Percentiles rank a stretch among this genome's conserved stretches.
Conservation (phyloP, 1,140 invertebrate species). For the Zaprionus lachaisei region DNA sequence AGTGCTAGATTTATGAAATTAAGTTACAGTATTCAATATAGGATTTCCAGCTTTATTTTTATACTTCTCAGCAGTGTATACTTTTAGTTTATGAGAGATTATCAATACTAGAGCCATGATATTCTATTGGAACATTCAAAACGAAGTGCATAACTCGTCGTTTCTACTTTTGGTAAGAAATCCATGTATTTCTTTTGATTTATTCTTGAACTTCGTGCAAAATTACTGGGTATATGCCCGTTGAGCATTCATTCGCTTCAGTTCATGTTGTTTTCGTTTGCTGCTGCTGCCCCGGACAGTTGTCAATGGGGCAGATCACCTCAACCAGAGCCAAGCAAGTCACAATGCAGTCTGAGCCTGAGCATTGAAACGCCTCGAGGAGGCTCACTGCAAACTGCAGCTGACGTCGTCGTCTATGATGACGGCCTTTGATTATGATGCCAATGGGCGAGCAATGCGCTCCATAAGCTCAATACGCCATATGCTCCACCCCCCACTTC, state of each 20-base stretch:
- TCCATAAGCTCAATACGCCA: neutral
- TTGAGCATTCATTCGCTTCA: neutral
- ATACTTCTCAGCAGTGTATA: neutral
- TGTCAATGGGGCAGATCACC: constrained; percentile 65
- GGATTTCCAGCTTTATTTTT: neutral
- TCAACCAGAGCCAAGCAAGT: constrained; percentile 13
- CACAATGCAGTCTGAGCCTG: constrained; percentile 48
- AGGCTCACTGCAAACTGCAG: constrained; percentile 1
- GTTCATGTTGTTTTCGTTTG: neutral
- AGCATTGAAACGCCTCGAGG: constrained; percentile 45
- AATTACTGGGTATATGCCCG: neutral
- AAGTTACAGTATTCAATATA: neutral
- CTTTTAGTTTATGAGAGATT: too few species aligned
- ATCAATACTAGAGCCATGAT: too few species aligned
- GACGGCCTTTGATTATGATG: constrained; percentile 75
- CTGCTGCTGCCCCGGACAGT: constrained; percentile 47
- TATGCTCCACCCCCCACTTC: too few species aligned
- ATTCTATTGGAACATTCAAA: too few species aligned
- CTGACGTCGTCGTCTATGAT: constrained; percentile 53
- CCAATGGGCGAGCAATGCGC: constrained; percentile 22
- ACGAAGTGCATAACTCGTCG: too few species aligned
- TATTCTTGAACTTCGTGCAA: neutral
- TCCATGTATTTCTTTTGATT: too few species aligned
- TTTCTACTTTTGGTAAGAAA: neutral
- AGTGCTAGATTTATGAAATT: neutral